Percentiles rank a stretch among this genome's conserved stretches.
Conservation (phyloP, 2,797 vertebrate genomes). For the Brachyrhaphis roseni region DNA sequence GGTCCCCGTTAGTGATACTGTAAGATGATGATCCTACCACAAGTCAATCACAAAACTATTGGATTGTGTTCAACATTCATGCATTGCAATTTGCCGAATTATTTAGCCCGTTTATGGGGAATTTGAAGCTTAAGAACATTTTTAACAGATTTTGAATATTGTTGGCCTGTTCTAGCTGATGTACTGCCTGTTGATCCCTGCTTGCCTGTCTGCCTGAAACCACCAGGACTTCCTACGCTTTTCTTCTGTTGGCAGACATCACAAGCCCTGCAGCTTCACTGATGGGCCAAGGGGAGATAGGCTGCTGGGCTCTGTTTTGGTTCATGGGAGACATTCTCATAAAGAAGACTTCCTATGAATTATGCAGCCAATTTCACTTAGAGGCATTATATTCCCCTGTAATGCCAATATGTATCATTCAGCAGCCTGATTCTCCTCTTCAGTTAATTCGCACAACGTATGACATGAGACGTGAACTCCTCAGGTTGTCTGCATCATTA, state of each 20-base stretch:
- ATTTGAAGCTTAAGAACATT: background rate
- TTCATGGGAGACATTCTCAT: constrained; percentile 36
- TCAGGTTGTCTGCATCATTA: constrained; percentile 2
- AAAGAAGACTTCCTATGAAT: constrained; percentile 47
- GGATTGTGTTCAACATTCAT: constrained; percentile 28
- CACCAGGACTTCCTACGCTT: constrained; percentile 67
- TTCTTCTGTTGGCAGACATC: constrained; percentile 58
- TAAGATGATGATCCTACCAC: constrained; percentile 61
- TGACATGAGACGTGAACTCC: background rate
- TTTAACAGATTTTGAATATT: constrained; percentile 29
- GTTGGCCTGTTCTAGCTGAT: constrained; percentile 36
- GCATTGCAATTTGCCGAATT: constrained; percentile 8
- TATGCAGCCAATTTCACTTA: constrained; percentile 43
- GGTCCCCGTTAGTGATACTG: constrained; percentile 58
- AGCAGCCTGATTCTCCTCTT: constrained; percentile 1
- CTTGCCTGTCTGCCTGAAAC: constrained; percentile 50
- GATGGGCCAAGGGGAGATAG: constrained; percentile 44
- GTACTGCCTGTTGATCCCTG: constrained; percentile 55
- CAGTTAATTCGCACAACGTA: constrained; percentile 1
- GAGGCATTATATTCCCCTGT: constrained; percentile 27
- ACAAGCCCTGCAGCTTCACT: constrained; percentile 42
- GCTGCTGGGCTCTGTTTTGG: constrained; percentile 25
- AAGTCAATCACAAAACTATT: constrained; percentile 45
- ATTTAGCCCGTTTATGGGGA: background rate
- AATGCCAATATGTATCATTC: constrained; percentile 42